phyloP scores from a whole-genome alignment of 2,113 vertebrate species.

The Silurus meridionalis region DNA sequence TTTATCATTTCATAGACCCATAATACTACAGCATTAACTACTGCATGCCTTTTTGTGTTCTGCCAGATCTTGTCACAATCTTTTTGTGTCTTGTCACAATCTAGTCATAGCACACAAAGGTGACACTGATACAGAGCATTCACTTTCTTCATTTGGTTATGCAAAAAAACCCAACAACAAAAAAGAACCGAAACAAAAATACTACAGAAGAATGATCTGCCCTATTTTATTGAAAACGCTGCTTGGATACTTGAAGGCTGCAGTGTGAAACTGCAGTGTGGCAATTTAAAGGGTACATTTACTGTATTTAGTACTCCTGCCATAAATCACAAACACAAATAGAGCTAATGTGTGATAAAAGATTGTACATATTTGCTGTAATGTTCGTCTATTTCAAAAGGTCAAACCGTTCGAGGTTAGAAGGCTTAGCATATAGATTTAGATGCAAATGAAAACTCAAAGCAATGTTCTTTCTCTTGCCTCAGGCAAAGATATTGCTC shows the following conservation, averaged over 20 bases:
- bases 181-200: not conserved
- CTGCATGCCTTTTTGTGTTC: not conserved
- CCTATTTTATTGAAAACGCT: not conserved
- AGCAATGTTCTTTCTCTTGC: constrained; percentile 6
- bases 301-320: not conserved
- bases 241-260: not conserved
- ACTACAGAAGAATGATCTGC: not conserved
- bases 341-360: not conserved
- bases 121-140: not conserved
- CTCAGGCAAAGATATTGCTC: constrained; percentile 5
- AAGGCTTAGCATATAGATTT: constrained; percentile 18
- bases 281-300: not conserved
- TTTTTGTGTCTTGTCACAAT: not conserved
- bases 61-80: not conserved
- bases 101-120: not conserved
- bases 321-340: constrained; percentile 17
- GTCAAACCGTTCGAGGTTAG: constrained; percentile 14
- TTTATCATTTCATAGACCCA: not conserved
- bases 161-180: not conserved
- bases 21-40: not conserved
- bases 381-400: constrained; percentile 13
- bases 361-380: not conserved
- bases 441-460: constrained; percentile 25
- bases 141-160: not conserved
- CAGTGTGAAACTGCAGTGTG: not conserved